Base-by-base conservation (phyloP, 2,888 invertebrate genomes). In the Phalangium opilio region DNA sequence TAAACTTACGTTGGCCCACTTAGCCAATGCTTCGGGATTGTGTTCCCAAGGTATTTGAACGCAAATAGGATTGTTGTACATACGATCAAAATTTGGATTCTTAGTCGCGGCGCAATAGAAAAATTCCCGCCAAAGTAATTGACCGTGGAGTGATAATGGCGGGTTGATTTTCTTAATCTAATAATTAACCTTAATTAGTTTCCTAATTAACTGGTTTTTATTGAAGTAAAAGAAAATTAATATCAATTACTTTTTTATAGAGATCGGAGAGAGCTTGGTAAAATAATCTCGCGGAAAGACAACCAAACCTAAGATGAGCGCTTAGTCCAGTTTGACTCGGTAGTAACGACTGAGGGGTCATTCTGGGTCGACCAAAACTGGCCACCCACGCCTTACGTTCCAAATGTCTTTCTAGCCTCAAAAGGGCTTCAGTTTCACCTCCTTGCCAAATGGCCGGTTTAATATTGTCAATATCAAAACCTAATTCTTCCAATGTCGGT, bases 11-110 rank as follows among this genome's bases (percentile, higher is more conserved):
- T 77, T 82, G 12, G 83, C 83, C 86, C 86, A 87, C 67, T 86
- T 87, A 2, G 81, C 77, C 8, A 87, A 68, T 14, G 83, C 84
- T 56, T 83, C 81, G 32, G 76, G 73, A 64, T 86, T 84, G 61
- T 76, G 79, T 63, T 85, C 82, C 87, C 87, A 87, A 0, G 86
- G 85, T 60, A 89, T 84, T 68, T 87, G 86, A 5, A 86, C 81
- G 64, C 89, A 89, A 58, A 87, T 84, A 0, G 84, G 82, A 67
- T 89, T 89, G 2, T 85, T 85, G 50, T 76, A 70, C 85, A 87
- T 87, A 51, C 77, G 75, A 63, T 87, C 86, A 64, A 87, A 89
- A 63, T 84, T 85, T 1, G 84, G 78, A 66, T 86, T 87, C 58
- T 78, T 77, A 7, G 85, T 84, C 0, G 85, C 85, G 2, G 83